These are phyloP conservation scores for Drosophila orosa DNA, from an alignment of 1,140 invertebrate genomes.

Conservation along the genomic window DNA sequence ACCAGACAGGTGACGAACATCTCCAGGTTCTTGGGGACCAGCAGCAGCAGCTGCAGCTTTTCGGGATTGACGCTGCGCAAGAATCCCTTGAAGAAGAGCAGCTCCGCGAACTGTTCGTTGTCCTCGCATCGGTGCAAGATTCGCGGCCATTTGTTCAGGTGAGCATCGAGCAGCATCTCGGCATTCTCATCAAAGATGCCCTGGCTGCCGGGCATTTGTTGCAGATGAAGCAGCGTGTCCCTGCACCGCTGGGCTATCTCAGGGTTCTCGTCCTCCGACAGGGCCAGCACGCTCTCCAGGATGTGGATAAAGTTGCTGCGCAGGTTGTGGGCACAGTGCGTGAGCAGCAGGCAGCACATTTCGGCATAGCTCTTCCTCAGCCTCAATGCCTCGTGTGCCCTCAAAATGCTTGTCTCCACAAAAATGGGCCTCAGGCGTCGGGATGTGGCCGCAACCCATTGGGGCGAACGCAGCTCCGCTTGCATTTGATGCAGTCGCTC, in stretches of 20 bases:
- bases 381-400: conserved; percentile 49
- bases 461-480: conserved; percentile 40
- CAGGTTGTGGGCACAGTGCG: conserved; percentile 65
- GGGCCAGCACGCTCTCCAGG: conserved; percentile 71
- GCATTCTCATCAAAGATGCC: conserved; percentile 74
- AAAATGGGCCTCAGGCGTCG: conserved; percentile 61
- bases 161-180: conserved; percentile 65
- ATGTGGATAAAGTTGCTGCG: conserved; percentile 65
- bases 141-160: conserved; percentile 72
- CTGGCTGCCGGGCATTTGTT: conserved; percentile 30
- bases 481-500: conserved; percentile 66
- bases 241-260: conserved; percentile 48
- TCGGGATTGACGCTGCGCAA: conserved; percentile 56
- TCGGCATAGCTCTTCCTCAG: conserved; percentile 62
- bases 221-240: conserved; percentile 46
- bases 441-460: conserved; percentile 70
- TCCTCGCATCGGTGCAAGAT: conserved; percentile 74
- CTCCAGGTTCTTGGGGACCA: conserved; percentile 71
- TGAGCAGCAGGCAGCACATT: conserved; percentile 67
- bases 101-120: conserved; percentile 69
- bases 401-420: conserved; percentile 55
- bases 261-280: conserved; percentile 69
- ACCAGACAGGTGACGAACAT: conserved; percentile 72
- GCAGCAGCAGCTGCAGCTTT: conserved; percentile 59
- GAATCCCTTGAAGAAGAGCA: conserved; percentile 80